Percentiles rank a stretch among this genome's conserved stretches.
phyloP scores from a whole-genome alignment of 2,888 invertebrate species.

The Pterostichus niger region DNA sequence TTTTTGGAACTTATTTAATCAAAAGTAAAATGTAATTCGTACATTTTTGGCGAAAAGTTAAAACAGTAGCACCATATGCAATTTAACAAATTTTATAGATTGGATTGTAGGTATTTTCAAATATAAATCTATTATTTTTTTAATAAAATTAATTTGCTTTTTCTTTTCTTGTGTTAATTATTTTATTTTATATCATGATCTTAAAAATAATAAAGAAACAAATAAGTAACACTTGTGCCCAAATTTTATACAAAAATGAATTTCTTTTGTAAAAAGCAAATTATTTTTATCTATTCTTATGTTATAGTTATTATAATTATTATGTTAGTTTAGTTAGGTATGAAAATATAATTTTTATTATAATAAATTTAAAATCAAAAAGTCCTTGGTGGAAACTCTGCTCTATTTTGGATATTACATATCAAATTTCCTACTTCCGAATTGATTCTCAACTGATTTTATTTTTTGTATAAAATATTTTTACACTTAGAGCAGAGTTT shows the following conservation, averaged over 20 bases:
- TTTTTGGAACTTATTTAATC: constrained; percentile 43
- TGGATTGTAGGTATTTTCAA: constrained; percentile 70
- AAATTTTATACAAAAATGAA: constrained; percentile 61
- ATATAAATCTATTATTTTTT: constrained; percentile 69
- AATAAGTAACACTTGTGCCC: constrained; percentile 65
- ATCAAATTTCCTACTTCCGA: constrained; percentile 53
- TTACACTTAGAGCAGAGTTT: background rate
- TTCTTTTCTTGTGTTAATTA: constrained; percentile 67
- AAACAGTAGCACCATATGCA: constrained; percentile 72
- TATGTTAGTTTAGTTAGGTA: constrained; percentile 70
- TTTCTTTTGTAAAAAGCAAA: constrained; percentile 67
- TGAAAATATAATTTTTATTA: constrained; percentile 68
- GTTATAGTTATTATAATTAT: constrained; percentile 69
- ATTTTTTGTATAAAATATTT: background rate
- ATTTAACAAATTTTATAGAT: constrained; percentile 74
- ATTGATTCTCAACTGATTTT: constrained; percentile 33
- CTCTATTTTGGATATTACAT: constrained; percentile 50
- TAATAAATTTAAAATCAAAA: constrained; percentile 40
- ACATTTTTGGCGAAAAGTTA: constrained; percentile 44
- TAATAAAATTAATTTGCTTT: constrained; percentile 69
- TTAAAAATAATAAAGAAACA: constrained; percentile 58
- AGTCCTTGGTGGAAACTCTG: constrained; percentile 16
- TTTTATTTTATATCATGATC: constrained; percentile 66
- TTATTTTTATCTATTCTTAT: constrained; percentile 69
- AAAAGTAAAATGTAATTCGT: constrained; percentile 29